Conservation (phyloP, 2,888 invertebrate species). For the Platynereis dumerilii region DNA sequence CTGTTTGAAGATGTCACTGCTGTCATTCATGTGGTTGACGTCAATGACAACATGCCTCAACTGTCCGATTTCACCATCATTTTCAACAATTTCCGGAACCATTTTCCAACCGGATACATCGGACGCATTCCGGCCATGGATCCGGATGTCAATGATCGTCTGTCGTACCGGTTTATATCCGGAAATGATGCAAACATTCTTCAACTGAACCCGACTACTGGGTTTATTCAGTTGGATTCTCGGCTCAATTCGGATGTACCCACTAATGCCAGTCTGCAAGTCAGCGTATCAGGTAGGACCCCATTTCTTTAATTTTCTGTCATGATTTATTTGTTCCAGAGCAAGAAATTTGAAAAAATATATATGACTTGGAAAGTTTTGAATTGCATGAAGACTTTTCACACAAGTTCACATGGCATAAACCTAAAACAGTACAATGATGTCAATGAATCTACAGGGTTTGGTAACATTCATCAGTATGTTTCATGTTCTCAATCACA, state of each 20-base stretch:
- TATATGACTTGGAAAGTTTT: too few relatives aligned
- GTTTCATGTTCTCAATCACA: too few relatives aligned
- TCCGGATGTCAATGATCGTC: slow-evolving; percentile 79
- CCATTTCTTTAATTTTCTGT: not conserved
- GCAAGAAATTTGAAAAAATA: too few relatives aligned
- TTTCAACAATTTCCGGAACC: slow-evolving; percentile 93
- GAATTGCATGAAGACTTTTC: too few relatives aligned
- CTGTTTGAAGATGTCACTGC: slow-evolving; percentile 87
- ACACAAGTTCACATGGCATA: too few relatives aligned
- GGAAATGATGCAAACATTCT: slow-evolving; percentile 93
- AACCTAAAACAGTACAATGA: too few relatives aligned
- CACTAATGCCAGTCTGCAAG: slow-evolving; percentile 89
- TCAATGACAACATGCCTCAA: slow-evolving; percentile 90
- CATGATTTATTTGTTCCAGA: not conserved
- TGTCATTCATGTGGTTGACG: slow-evolving; percentile 87
- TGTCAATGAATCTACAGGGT: too few relatives aligned
- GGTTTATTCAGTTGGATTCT: slow-evolving; percentile 85
- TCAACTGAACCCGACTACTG: slow-evolving; percentile 81
- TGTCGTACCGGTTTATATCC: slow-evolving; percentile 82
- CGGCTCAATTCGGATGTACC: slow-evolving; percentile 95
- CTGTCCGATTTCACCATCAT: slow-evolving; percentile 90
- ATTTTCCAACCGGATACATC: slow-evolving; percentile 90
- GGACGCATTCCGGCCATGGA: slow-evolving; percentile 92
- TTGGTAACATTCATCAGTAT: too few relatives aligned
- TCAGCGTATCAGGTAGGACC: slow-evolving; percentile 79